Evolutionary conservation across 2,888 invertebrate species (phyloP), one percentile per base, ranked within the genome.

Genomic region (Cerastis rubricosa): DNA sequence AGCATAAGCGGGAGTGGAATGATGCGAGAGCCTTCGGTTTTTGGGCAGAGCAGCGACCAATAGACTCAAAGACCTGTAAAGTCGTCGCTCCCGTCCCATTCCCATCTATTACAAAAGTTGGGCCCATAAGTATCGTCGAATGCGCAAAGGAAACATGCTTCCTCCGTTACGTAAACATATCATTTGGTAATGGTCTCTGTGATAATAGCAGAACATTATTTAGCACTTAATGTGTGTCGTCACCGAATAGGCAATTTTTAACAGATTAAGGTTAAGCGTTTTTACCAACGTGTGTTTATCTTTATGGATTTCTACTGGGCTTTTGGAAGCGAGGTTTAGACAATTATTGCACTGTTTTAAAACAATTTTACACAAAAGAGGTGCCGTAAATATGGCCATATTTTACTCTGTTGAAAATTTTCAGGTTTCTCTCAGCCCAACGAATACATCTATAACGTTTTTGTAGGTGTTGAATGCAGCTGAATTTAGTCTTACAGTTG

Each of bases 131-230:
- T 73, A 67, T 59, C 49, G 12, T 68, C 54, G 67, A 72, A 59
- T 59, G 76, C 78, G 77, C 87, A 83, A 87, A 87, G 87, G 87
- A 90, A 88, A 78, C 82, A 69, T 64, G 67, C 83, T 88, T 89
- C 86, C 81, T 74, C 71, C 19, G 61, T 76, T 80, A 71, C 71
- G 69, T 74, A 69, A 85, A 83, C 79, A 63, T 87, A 84, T 76
- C 77, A 71, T 85, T 81, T 83, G 57, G 74, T 83, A 87, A 87
- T 85, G 75, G 78, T 68, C 74, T 70, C 63, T n/a, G 71, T 84
- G 76, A 84, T 87, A 83, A 87, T 84, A 78, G 68, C 25, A 25
- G 64, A 80, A 81, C 79, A 86, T 87, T 87, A 87, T 83, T 76
- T 85, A 69, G 82, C 79, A 79, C 77, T 83, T 88, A 88, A 85